These are phyloP conservation scores for Tipula unca DNA, from an alignment of 2,888 invertebrate species.

Conservation along the genomic window DNA sequence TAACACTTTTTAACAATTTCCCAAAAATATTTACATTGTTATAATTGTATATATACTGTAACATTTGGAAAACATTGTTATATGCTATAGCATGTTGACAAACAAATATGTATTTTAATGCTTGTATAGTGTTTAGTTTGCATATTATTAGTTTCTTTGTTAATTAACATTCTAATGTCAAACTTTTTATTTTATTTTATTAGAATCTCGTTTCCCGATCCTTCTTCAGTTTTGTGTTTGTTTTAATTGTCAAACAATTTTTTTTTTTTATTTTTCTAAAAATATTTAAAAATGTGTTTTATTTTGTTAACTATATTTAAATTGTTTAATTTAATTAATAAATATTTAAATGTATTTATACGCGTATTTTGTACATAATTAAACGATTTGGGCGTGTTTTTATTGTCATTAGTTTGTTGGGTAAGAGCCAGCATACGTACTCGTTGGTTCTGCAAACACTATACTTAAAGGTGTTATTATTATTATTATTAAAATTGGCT, in stretches of 20 bases:
- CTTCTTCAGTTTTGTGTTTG: neutral
- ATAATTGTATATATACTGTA: neutral
- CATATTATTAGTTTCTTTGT: neutral
- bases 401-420: neutral
- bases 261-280: neutral
- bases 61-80: neutral
- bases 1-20: neutral
- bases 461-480: no score
- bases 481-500: no score
- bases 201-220: neutral
- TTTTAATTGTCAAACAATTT: neutral
- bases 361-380: neutral
- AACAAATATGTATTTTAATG: neutral
- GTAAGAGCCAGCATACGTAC: neutral
- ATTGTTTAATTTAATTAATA: neutral
- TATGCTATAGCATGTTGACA: neutral
- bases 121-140: neutral
- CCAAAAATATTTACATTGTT: neutral
- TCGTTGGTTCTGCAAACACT: neutral
- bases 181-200: neutral
- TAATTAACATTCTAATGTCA: neutral
- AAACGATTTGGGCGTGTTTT: neutral
- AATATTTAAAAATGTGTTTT: neutral
- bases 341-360: neutral
- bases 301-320: neutral